phyloP scores from a whole-genome alignment of 2,888 invertebrate genomes.

The Dryadula phaetusa region DNA sequence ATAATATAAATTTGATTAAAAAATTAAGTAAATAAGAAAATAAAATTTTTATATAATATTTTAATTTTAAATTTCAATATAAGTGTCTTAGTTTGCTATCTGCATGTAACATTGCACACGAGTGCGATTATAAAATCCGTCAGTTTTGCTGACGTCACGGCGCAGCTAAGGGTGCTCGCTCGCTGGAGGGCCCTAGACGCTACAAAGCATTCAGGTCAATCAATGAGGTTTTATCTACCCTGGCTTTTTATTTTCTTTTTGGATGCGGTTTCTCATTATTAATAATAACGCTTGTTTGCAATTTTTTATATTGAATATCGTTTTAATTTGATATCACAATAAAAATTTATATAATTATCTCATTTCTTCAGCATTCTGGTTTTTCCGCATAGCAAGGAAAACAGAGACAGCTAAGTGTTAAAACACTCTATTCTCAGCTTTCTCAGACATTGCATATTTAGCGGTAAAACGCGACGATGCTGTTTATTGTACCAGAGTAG shows the following conservation, averaged over 20 bases:
- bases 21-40: background rate
- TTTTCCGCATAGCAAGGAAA: no score
- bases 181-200: conserved; percentile 46
- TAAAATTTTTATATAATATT: conserved; percentile 9
- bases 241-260: conserved; percentile 40
- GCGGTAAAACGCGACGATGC: no score
- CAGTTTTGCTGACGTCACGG: conserved; percentile 47
- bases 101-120: conserved; percentile 27
- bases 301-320: conserved; percentile 19
- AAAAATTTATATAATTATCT: background rate
- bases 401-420: no score
- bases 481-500: no score
- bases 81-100: conserved; percentile 8
- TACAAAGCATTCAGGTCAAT: conserved; percentile 62
- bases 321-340: conserved; percentile 6
- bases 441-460: no score
- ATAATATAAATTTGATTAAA: background rate
- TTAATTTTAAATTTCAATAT: conserved; percentile 7
- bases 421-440: no score
- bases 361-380: background rate
- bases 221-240: conserved; percentile 49
- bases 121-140: conserved; percentile 40
- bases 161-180: conserved; percentile 48
- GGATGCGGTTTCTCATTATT: conserved; percentile 32
- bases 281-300: conserved; percentile 33